These are phyloP conservation scores for Bellardia pandia DNA, from an alignment of 2,888 invertebrate species.

Conservation along the genomic window DNA sequence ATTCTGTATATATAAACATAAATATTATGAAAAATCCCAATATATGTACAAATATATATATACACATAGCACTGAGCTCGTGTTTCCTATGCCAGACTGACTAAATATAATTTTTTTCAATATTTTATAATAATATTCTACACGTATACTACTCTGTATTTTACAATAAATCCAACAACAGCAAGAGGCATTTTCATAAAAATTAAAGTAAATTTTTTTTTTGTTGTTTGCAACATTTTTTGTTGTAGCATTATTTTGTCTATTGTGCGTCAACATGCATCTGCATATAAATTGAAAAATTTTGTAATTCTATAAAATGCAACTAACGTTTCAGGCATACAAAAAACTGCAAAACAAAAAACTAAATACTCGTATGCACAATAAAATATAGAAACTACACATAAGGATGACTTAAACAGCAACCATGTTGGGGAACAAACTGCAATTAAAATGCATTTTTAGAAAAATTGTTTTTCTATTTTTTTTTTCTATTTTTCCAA, in stretches of 20 bases:
- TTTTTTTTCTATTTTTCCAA: slow-evolving; percentile 16
- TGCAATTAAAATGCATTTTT: slow-evolving; percentile 68
- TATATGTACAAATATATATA: neutral
- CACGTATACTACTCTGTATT: neutral
- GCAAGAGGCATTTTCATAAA: slow-evolving; percentile 2
- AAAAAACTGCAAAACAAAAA: neutral
- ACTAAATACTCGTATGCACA: neutral
- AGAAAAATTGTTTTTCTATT: slow-evolving; percentile 46
- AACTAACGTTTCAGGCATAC: slow-evolving; percentile 49
- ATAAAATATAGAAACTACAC: slow-evolving; percentile 41
- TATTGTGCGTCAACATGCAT: slow-evolving; percentile 70
- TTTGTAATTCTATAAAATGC: slow-evolving; percentile 54
- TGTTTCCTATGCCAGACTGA: neutral
- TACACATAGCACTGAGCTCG: neutral
- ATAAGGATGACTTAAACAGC: slow-evolving; percentile 12
- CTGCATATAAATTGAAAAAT: slow-evolving; percentile 73
- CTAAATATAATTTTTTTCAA: neutral
- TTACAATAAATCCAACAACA: neutral
- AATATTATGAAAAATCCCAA: too few relatives aligned
- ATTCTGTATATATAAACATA: neutral
- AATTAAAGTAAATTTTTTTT: slow-evolving; percentile 17
- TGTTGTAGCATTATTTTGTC: slow-evolving; percentile 47
- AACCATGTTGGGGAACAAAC: slow-evolving; percentile 16
- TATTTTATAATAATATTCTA: neutral
- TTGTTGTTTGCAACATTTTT: neutral